Percentiles rank a stretch among this genome's conserved stretches.
These are phyloP conservation scores for Phalloptychus januarius DNA, from an alignment of 2,797 vertebrate species.

Conservation along the genomic window DNA sequence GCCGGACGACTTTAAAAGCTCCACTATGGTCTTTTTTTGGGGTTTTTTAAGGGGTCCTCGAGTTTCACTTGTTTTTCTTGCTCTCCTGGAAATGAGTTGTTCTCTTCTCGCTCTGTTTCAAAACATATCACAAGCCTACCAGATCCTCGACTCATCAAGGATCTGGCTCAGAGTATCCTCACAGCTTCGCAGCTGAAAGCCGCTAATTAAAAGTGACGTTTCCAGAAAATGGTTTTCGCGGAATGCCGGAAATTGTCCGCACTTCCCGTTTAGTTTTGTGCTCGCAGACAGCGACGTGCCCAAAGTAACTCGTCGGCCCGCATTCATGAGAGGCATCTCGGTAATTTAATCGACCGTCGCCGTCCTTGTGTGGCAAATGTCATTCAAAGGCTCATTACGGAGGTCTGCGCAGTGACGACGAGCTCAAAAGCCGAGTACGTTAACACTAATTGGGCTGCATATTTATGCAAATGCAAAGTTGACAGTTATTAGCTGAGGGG, in stretches of 20 bases:
- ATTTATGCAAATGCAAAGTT: constrained; percentile 11
- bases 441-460: constrained; percentile 28
- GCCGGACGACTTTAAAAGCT: neutral
- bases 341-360: neutral
- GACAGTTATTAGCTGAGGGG: neutral
- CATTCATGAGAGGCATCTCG: constrained; percentile 5
- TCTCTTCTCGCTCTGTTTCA: neutral
- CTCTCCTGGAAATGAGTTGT: neutral
- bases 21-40: neutral
- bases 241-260: neutral
- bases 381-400: constrained; percentile 27
- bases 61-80: neutral
- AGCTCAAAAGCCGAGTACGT: neutral
- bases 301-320: neutral
- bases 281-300: neutral
- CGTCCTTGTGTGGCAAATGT: neutral
- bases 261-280: neutral
- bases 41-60: neutral
- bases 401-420: neutral
- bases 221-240: neutral
- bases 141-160: neutral
- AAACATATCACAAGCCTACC: neutral
- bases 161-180: neutral
- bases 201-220: neutral
- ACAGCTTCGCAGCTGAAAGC: neutral